These are phyloP conservation scores for Rousettus madagascariensis DNA, from an alignment of 2,797 vertebrate species.

Conservation along the genomic window DNA sequence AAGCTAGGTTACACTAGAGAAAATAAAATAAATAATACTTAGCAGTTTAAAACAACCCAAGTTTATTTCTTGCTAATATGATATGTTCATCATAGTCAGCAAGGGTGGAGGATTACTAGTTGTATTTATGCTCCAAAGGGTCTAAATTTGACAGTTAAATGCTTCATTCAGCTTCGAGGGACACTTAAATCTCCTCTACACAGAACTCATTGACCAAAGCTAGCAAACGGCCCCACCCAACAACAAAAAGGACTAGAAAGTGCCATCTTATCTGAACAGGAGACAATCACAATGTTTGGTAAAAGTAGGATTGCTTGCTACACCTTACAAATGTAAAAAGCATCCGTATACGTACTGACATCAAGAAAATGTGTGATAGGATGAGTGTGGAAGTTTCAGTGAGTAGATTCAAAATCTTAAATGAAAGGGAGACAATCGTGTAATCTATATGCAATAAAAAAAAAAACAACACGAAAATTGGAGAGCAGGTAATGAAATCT, in stretches of 20 bases:
- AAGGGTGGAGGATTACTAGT: background rate
- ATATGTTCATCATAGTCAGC: background rate
- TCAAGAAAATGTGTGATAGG: background rate
- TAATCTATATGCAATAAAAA: background rate
- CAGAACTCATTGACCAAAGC: background rate
- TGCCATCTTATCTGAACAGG: background rate
- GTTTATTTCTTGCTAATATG: background rate
- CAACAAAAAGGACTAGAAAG: background rate
- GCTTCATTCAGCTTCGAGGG: background rate
- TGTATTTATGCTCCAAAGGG: background rate
- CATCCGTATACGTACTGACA: background rate
- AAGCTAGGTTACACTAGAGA: background rate
- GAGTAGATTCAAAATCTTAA: background rate
- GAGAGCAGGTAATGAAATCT: background rate
- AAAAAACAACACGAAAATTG: no score
- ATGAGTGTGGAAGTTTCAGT: background rate
- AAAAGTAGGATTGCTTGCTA: background rate
- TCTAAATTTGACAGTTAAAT: background rate
- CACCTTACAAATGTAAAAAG: background rate
- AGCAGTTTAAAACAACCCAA: background rate
- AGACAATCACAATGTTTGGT: background rate
- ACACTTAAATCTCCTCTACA: background rate
- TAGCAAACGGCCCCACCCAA: background rate
- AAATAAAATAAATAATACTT: background rate
- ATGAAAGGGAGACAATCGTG: fast-evolving